Percentiles rank a stretch among this genome's conserved stretches.
Evolutionary conservation across 30 jellyfish, hydroid and myxozoan genomes (phyloP).

Genomic region (Clytia hemisphaerica): DNA sequence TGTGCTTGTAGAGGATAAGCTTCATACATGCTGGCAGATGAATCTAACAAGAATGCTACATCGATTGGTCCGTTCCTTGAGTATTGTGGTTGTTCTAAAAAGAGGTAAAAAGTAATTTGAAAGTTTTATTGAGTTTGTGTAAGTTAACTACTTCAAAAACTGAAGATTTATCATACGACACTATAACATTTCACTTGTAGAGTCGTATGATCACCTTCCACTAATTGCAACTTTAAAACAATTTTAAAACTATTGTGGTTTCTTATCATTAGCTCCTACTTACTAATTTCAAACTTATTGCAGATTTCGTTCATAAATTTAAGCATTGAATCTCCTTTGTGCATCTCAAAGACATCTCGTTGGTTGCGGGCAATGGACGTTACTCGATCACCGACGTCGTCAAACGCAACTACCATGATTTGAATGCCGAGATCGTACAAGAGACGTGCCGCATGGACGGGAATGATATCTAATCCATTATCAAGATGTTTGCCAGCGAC

Average conservation of each 20-base stretch:
- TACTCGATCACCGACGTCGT: background rate
- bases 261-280: no score
- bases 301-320: no score
- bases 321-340: background rate
- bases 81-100: background rate
- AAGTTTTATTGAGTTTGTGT: no score
- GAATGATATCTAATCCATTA: background rate
- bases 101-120: background rate
- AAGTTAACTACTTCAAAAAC: no score
- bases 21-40: conserved; percentile 45
- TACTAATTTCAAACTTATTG: no score
- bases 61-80: conserved; percentile 36
- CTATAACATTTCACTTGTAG: no score
- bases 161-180: no score
- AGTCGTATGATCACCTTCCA: no score
- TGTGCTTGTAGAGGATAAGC: conserved; percentile 30
- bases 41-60: conserved; percentile 38
- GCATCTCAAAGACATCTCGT: background rate
- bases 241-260: no score
- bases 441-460: conserved; percentile 44
- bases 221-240: no score
- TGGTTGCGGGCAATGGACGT: background rate
- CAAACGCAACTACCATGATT: conserved; percentile 33
- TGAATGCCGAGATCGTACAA: conserved; percentile 41
- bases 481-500: conserved; percentile 28